phyloP scores from a whole-genome alignment of 2,113 vertebrate genomes.

The Tiliqua scincoides region DNA sequence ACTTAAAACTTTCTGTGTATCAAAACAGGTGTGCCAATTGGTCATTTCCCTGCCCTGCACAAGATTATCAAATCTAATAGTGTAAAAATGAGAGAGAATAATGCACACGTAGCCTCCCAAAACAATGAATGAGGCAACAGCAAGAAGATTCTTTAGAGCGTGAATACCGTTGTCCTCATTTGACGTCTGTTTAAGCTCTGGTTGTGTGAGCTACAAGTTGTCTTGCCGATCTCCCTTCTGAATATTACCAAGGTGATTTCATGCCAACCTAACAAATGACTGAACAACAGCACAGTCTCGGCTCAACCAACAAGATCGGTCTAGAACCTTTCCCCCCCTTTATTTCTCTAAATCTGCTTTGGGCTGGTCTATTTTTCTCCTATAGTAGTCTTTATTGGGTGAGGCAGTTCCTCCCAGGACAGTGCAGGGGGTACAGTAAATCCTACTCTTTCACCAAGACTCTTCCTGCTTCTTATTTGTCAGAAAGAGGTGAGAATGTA shows the following conservation, averaged over 20 bases:
- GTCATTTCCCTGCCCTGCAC: not conserved
- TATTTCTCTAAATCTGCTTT: slow-evolving; percentile 10
- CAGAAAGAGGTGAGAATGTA: not conserved
- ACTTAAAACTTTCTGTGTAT: not conserved
- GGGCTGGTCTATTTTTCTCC: slow-evolving; percentile 18
- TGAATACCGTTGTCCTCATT: not conserved
- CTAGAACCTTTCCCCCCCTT: not conserved
- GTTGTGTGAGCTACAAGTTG: not conserved
- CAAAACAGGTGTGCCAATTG: not conserved
- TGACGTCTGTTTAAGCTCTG: not conserved
- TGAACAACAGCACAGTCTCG: not conserved
- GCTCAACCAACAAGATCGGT: not conserved
- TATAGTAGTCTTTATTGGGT: not conserved
- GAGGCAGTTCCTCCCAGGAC: not conserved
- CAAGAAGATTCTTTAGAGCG: not conserved
- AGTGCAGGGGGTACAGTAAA: slow-evolving; percentile 11
- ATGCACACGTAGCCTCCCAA: not conserved
- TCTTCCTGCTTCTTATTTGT: slow-evolving; percentile 4
- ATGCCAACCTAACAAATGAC: slow-evolving; percentile 37
- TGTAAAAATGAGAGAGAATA: not conserved
- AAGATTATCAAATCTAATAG: not conserved
- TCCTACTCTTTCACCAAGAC: slow-evolving; percentile 12
- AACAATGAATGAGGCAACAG: not conserved
- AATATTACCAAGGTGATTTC: slow-evolving; percentile 38
- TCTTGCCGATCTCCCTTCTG: slow-evolving; percentile 11